Conservation (phyloP, 2,797 vertebrate species). For the Onychomys torridus region DNA sequence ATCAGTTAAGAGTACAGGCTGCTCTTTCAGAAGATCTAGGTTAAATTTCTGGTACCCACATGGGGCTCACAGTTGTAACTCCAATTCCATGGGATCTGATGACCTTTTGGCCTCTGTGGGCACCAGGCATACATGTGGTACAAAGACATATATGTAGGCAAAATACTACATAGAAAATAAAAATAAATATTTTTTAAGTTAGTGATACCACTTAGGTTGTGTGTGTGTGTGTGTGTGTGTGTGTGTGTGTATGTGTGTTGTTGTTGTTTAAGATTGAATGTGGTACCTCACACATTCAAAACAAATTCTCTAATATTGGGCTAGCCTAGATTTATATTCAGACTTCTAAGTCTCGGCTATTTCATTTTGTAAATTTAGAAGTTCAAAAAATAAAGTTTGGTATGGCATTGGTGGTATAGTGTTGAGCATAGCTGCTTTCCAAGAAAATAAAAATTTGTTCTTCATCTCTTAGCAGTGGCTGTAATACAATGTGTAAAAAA, state of each 20-base stretch:
- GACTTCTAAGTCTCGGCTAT: conserved; percentile 49
- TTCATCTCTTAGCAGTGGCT: background rate
- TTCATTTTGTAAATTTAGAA: conserved; percentile 52
- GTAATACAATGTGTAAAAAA: conserved; percentile 46
- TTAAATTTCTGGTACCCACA: background rate
- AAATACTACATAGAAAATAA: background rate
- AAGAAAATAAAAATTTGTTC: conserved; percentile 41
- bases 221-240: background rate
- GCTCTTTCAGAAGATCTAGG: background rate
- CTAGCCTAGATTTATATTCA: conserved; percentile 46
- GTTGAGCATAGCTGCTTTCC: background rate
- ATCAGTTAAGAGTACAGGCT: background rate
- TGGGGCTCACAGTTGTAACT: background rate
- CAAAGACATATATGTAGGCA: background rate
- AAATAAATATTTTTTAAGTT: conserved; percentile 36
- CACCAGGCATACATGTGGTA: background rate
- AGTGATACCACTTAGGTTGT: background rate
- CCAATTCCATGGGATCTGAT: background rate
- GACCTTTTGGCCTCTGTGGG: background rate
- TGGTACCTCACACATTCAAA: background rate
- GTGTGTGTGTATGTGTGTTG: background rate
- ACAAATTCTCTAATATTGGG: background rate
- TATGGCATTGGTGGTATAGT: background rate
- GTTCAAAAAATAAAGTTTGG: background rate
- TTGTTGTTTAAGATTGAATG: background rate